Conservation (phyloP, 2,888 invertebrate species). For the Coelopa pilipes region DNA sequence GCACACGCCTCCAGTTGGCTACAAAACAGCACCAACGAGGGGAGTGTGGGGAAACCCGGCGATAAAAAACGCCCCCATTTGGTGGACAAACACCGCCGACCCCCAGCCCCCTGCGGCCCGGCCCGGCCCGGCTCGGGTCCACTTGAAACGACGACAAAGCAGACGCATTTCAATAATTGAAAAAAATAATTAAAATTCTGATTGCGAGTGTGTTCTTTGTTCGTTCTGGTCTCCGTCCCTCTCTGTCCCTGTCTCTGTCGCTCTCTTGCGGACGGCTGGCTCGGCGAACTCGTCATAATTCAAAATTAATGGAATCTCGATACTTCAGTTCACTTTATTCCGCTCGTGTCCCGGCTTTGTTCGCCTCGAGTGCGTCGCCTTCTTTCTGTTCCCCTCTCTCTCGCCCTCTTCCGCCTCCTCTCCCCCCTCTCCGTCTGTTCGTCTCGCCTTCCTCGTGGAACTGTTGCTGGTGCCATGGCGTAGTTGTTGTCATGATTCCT, state of each 20-base stretch:
- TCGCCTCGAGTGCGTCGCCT: background rate
- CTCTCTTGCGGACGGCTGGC: background rate
- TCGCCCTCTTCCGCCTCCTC: background rate
- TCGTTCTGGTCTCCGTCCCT: background rate
- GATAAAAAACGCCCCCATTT: slow-evolving; percentile 5
- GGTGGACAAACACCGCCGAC: background rate
- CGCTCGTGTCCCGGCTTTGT: slow-evolving; percentile 17
- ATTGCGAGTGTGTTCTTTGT: slow-evolving; percentile 45
- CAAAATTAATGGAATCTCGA: slow-evolving; percentile 24
- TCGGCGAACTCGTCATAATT: slow-evolving; percentile 10
- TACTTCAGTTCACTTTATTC: slow-evolving; percentile 13
- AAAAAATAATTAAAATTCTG: slow-evolving; percentile 63
- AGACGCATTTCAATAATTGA: slow-evolving; percentile 58
- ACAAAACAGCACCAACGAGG: too few species aligned
- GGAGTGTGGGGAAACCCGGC: too few species aligned
- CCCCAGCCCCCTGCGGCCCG: background rate
- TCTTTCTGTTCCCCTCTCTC: background rate
- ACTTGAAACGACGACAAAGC: slow-evolving; percentile 33
- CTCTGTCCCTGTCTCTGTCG: background rate
- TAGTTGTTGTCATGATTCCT: too few species aligned
- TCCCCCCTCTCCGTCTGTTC: background rate
- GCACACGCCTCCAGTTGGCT: background rate
- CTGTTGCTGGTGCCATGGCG: too few species aligned
- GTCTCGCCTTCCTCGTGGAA: background rate
- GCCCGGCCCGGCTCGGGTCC: background rate